phyloP scores from a whole-genome alignment of 2,113 vertebrate species.

The Sphyrna mokarran region DNA sequence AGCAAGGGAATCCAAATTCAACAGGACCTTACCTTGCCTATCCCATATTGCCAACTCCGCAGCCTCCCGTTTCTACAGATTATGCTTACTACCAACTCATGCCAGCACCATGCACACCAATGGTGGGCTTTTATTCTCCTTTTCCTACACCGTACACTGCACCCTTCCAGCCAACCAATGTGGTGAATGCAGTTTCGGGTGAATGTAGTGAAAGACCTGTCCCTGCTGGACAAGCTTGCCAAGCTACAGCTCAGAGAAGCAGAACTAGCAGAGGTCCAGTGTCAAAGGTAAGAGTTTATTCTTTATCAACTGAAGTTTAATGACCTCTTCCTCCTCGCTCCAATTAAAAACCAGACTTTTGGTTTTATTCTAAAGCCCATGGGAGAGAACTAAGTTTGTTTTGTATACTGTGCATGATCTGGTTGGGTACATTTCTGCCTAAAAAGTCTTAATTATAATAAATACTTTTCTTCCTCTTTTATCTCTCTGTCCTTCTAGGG shows the following conservation, averaged over 20 bases:
- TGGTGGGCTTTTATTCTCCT: slow-evolving; percentile 97
- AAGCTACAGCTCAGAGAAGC: slow-evolving; percentile 65
- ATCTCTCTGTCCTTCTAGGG: not conserved
- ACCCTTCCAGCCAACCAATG: slow-evolving; percentile 69
- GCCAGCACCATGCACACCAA: slow-evolving; percentile 84
- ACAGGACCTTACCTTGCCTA: slow-evolving; percentile 87
- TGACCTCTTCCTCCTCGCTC: no score
- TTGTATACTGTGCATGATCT: not conserved
- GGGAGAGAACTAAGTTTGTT: not conserved
- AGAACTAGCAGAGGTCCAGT: slow-evolving; percentile 67
- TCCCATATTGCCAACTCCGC: slow-evolving; percentile 81
- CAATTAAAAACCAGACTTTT: not conserved
- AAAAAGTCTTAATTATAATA: not conserved
- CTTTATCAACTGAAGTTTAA: not conserved
- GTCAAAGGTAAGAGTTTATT: slow-evolving; percentile 67
- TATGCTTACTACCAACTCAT: slow-evolving; percentile 93
- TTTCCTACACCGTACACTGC: slow-evolving; percentile 74
- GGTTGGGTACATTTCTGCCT: not conserved
- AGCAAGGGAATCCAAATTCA: slow-evolving; percentile 77
- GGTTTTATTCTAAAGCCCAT: not conserved
- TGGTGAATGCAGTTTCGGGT: slow-evolving; percentile 64
- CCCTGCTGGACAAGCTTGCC: slow-evolving; percentile 64
- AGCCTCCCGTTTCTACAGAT: slow-evolving; percentile 84
- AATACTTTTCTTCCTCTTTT: not conserved
- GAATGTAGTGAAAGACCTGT: slow-evolving; percentile 75